phyloP scores from a whole-genome alignment of 1,140 invertebrate species.

The Drosophila rhopaloa region DNA sequence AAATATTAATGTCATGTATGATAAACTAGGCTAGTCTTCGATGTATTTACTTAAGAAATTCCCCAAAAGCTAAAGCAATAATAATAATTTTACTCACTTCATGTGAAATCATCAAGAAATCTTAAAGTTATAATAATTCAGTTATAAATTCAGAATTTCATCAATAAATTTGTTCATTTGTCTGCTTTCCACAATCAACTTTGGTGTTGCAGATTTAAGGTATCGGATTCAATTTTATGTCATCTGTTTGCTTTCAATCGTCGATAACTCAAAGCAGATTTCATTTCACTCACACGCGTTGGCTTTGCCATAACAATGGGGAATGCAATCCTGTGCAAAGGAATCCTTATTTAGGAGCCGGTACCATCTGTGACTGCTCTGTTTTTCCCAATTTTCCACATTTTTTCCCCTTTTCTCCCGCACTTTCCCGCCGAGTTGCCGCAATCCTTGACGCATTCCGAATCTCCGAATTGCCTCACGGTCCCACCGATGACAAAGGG shows the following conservation, averaged over 20 bases:
- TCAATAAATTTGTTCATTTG: too few species aligned
- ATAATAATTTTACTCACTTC: too few species aligned
- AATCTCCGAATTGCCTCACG: neutral
- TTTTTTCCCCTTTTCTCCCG: neutral
- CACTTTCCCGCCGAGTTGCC: constrained; percentile 1
- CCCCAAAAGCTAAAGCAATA: too few species aligned
- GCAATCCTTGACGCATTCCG: constrained; percentile 23
- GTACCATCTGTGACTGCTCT: constrained; percentile 13
- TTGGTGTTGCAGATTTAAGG: neutral
- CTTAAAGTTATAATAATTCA: too few species aligned
- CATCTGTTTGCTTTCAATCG: constrained; percentile 7
- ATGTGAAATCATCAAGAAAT: too few species aligned
- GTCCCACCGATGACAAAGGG: constrained; percentile 11
- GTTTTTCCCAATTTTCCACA: constrained; percentile 3
- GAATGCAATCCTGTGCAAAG: constrained; percentile 1
- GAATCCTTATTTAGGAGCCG: constrained; percentile 18
- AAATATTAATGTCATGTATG: too few species aligned
- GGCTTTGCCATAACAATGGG: neutral
- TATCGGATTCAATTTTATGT: neutral
- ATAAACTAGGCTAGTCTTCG: too few species aligned
- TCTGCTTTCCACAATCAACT: neutral
- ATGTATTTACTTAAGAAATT: too few species aligned
- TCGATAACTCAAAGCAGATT: constrained; percentile 10
- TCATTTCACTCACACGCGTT: neutral
- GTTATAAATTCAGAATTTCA: too few species aligned